A percentile compares a stretch with the other conserved stretches of the same genome.
Conservation (phyloP, 2,797 vertebrate genomes). For the Tenualosa ilisha region DNA sequence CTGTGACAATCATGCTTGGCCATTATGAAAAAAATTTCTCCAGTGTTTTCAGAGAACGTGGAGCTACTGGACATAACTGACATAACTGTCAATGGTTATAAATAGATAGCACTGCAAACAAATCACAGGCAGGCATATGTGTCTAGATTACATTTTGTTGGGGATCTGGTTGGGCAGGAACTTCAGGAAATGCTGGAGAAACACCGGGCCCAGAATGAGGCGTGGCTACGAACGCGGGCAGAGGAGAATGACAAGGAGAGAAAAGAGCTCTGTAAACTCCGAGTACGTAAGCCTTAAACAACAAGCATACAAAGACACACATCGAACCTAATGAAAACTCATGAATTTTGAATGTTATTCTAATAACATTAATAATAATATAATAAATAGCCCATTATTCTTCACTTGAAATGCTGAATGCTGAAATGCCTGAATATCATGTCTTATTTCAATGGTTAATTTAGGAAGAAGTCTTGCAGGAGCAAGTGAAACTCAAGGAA, state of each 20-base stretch:
- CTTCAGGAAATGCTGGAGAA: conserved; percentile 74
- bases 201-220: conserved; percentile 70
- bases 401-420: neutral
- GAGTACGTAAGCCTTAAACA: conserved; percentile 57
- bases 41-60: too few relatives aligned
- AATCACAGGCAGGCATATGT: neutral
- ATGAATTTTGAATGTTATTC: too few relatives aligned
- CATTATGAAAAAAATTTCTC: too few relatives aligned
- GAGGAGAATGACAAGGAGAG: conserved; percentile 76
- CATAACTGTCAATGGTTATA: too few relatives aligned
- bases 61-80: too few relatives aligned
- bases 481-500: conserved; percentile 75
- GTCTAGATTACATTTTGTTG: neutral
- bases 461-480: conserved; percentile 66
- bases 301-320: conserved; percentile 22
- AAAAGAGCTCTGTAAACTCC: conserved; percentile 67
- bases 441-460: conserved; percentile 8
- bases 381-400: too few relatives aligned
- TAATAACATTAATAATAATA: too few relatives aligned
- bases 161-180: conserved; percentile 61
- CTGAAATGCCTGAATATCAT: neutral
- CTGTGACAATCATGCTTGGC: too few relatives aligned
- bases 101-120: too few relatives aligned
- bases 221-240: conserved; percentile 69
- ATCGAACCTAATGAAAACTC: too few relatives aligned